A percentile compares a stretch with the other conserved stretches of the same genome.
phyloP scores from a whole-genome alignment of 1,140 invertebrate species.

The Lepidotrigona ventralis region DNA sequence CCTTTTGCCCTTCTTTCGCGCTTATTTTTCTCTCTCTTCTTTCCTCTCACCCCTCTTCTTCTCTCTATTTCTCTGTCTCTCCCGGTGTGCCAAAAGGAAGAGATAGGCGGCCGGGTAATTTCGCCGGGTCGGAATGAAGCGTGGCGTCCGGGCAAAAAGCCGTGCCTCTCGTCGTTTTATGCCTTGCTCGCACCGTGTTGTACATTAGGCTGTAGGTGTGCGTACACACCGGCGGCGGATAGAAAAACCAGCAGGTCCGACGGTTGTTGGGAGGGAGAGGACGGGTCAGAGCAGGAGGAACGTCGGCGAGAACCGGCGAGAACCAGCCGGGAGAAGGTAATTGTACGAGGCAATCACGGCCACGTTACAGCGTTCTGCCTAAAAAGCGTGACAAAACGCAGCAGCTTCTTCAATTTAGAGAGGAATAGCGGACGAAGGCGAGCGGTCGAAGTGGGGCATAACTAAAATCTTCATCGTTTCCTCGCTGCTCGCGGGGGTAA shows the following conservation, averaged over 20 bases:
- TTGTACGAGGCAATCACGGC: constrained; percentile 70
- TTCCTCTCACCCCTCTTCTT: not conserved
- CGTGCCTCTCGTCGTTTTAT: constrained; percentile 52
- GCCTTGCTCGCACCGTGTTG: constrained; percentile 62
- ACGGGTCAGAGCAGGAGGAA: not conserved
- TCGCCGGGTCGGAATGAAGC: constrained; percentile 57
- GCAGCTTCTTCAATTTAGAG: constrained; percentile 54
- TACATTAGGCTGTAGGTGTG: constrained; percentile 58
- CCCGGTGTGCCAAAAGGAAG: constrained; percentile 35
- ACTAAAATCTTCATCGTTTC: constrained; percentile 67
- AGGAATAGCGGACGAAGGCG: not conserved
- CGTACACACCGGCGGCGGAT: constrained; percentile 46
- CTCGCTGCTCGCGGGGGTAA: not conserved
- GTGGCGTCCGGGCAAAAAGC: constrained; percentile 54
- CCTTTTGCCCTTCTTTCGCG: too few species aligned
- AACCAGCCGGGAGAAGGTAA: constrained; percentile 54
- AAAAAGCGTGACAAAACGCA: constrained; percentile 69
- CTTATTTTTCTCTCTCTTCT: too few species aligned
- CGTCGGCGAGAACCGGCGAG: not conserved
- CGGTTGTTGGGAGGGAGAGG: constrained; percentile 1
- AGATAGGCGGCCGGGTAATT: constrained; percentile 46
- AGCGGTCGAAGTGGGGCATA: constrained; percentile 34
- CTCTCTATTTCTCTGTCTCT: not conserved
- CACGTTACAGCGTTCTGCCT: constrained; percentile 67
- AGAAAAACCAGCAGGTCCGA: constrained; percentile 29